A percentile compares a stretch with the other conserved stretches of the same genome.
Conservation (phyloP, 2,113 vertebrate species). For the Phylloscopus whistleri region DNA sequence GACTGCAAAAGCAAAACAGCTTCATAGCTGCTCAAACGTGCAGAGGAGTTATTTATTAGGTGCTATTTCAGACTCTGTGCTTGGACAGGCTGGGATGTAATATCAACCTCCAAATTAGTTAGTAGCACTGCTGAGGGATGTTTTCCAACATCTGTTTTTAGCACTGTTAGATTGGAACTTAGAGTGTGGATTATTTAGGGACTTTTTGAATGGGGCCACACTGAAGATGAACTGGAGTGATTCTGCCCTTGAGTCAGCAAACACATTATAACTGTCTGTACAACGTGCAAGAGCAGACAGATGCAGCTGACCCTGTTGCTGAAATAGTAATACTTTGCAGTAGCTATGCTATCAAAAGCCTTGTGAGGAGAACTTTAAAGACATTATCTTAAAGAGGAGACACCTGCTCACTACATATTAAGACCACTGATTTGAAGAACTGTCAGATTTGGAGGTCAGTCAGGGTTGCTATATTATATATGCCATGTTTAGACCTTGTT, state of each 20-base stretch:
- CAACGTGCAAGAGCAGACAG: not conserved
- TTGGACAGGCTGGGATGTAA: not conserved
- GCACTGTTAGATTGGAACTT: not conserved
- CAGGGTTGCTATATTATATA: not conserved
- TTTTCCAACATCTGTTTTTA: conserved; percentile 29
- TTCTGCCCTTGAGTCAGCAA: not conserved
- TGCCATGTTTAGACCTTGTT: not conserved
- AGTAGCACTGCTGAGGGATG: conserved; percentile 3
- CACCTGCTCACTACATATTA: not conserved
- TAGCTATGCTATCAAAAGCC: not conserved
- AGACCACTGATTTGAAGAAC: not conserved
- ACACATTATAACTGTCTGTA: not conserved
- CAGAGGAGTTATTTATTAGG: conserved; percentile 36
- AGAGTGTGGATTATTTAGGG: not conserved
- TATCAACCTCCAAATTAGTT: conserved; percentile 45
- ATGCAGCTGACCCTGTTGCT: not conserved
- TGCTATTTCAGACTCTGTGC: conserved; percentile 6
- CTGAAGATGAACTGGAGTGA: not conserved
- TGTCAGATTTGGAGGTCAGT: not conserved
- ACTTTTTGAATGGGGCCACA: not conserved
- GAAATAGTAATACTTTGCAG: not conserved
- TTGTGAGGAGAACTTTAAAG: not conserved
- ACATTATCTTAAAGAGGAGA: not conserved
- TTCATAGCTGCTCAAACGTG: not conserved
- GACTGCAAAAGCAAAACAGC: not conserved